Evolutionary conservation across 1,140 invertebrate genomes (phyloP).

Genomic region (Parapsyche elsis): DNA sequence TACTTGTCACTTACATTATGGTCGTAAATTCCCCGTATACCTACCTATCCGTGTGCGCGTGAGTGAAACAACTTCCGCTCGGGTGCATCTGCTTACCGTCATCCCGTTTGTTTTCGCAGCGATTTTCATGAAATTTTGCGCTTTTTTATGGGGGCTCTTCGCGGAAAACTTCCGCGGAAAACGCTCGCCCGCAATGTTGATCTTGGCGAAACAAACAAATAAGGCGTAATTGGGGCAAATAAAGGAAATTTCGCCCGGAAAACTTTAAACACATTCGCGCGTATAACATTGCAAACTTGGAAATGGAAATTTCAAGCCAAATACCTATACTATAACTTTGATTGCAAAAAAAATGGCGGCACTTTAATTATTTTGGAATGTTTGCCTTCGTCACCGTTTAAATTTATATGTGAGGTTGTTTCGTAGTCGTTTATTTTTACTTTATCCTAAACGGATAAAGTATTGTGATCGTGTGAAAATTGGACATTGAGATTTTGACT

Average conservation of each 20-base stretch:
- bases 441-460: no score
- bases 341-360: no score
- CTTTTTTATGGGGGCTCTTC: neutral
- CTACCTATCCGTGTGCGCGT: neutral
- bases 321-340: no score
- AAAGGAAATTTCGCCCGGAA: neutral
- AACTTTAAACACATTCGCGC: neutral
- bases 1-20: conserved; percentile 27
- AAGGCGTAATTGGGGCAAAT: conserved; percentile 12
- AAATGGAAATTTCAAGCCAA: no score
- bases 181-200: neutral
- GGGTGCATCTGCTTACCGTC: conserved; percentile 23
- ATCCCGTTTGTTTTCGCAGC: neutral
- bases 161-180: neutral
- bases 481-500: no score
- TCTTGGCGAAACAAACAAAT: conserved; percentile 19
- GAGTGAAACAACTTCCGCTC: conserved; percentile 1
- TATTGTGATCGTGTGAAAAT: no score
- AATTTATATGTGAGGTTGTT: no score
- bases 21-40: conserved; percentile 17
- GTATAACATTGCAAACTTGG: no score
- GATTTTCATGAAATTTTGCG: conserved; percentile 8
- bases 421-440: no score
- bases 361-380: no score
- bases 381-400: no score